Evolutionary conservation across 2,797 vertebrate genomes (phyloP).

Genomic region (Cossypha niveicapilla): DNA sequence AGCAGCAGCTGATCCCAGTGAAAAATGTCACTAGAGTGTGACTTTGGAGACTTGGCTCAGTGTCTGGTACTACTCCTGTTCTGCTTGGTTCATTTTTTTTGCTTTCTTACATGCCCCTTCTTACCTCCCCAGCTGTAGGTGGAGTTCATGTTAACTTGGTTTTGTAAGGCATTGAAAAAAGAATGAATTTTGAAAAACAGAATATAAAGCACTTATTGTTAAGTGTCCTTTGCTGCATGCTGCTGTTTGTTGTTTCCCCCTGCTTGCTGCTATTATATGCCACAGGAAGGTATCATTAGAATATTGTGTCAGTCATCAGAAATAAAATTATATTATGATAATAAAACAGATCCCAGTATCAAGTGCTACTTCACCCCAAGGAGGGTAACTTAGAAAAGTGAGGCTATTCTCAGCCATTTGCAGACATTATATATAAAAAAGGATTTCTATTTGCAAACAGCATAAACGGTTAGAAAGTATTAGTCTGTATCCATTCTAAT

Average conservation of each 20-base stretch:
- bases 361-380: background rate
- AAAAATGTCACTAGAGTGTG: background rate
- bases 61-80: background rate
- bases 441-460: background rate
- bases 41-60: background rate
- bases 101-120: background rate
- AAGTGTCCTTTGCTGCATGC: background rate
- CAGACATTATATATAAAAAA: background rate
- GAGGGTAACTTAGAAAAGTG: background rate
- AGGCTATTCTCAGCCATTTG: background rate
- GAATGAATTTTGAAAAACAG: background rate
- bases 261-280: background rate
- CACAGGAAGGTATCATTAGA: background rate
- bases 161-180: background rate
- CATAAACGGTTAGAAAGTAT: background rate
- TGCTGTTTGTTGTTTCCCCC: background rate
- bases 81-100: background rate
- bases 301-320: background rate
- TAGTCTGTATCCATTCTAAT: background rate
- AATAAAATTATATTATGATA: background rate
- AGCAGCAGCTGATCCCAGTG: background rate
- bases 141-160: background rate
- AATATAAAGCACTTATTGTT: background rate
- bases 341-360: background rate
- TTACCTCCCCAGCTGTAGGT: background rate